phyloP scores from a whole-genome alignment of 2,888 invertebrate genomes.

The Lycocerus yunnanus region DNA sequence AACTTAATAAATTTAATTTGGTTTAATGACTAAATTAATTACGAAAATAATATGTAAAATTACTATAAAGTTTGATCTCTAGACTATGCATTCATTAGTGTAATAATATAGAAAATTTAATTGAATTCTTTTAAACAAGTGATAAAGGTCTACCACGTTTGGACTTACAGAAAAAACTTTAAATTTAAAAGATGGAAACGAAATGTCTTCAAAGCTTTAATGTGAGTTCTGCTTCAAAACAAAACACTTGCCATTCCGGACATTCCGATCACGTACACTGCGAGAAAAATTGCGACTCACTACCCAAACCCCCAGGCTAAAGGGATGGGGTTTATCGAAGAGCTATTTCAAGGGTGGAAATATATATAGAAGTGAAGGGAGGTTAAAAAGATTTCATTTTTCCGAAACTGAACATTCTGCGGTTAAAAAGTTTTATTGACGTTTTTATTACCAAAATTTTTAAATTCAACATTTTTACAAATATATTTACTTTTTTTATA shows the following conservation, averaged over 20 bases:
- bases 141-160: neutral
- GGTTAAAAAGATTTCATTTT: slow-evolving; percentile 56
- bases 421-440: slow-evolving; percentile 51
- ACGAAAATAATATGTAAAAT: neutral
- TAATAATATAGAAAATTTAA: neutral
- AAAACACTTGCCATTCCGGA: slow-evolving; percentile 47
- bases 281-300: slow-evolving; percentile 58
- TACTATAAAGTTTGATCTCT: neutral
- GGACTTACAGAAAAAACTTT: slow-evolving; percentile 14
- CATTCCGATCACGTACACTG: slow-evolving; percentile 56
- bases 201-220: slow-evolving; percentile 35
- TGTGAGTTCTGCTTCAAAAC: slow-evolving; percentile 48
- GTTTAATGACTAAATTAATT: neutral
- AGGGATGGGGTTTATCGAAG: slow-evolving; percentile 50
- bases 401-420: slow-evolving; percentile 55
- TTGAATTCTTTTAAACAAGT: neutral
- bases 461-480: slow-evolving; percentile 21
- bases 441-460: slow-evolving; percentile 51
- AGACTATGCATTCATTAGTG: neutral
- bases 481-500: neutral
- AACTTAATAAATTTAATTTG: neutral
- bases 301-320: slow-evolving; percentile 49
- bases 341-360: slow-evolving; percentile 54
- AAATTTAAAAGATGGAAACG: slow-evolving; percentile 27
- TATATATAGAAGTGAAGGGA: slow-evolving; percentile 49